Percentiles rank a stretch among this genome's conserved stretches.
Evolutionary conservation across 2,113 vertebrate species (phyloP).

Genomic region (Epinephelus fuscoguttatus): DNA sequence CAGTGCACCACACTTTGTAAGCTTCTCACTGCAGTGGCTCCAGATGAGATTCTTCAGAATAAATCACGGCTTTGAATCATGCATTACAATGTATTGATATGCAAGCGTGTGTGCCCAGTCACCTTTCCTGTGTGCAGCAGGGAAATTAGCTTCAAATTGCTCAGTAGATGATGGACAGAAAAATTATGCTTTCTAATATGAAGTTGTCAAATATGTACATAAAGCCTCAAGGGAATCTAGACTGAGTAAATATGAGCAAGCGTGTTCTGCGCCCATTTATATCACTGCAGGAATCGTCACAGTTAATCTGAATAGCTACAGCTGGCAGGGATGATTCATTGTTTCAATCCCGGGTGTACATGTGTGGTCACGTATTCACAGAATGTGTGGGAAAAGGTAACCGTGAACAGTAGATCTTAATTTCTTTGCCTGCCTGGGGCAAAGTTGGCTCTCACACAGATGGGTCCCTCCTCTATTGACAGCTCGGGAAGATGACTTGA

Average conservation of each 20-base stretch:
- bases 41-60: constrained; percentile 19
- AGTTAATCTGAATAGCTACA: constrained; percentile 42
- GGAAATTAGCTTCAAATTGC: constrained; percentile 58
- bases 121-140: constrained; percentile 16
- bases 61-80: constrained; percentile 16
- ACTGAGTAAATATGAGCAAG: constrained; percentile 23
- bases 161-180: constrained; percentile 43
- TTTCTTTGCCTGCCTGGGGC: constrained; percentile 67
- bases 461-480: constrained; percentile 62
- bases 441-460: constrained; percentile 54
- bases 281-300: constrained; percentile 40
- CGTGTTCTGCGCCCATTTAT: constrained; percentile 41
- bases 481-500: constrained; percentile 72
- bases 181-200: constrained; percentile 49
- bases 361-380: constrained; percentile 62
- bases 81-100: constrained; percentile 22
- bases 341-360: constrained; percentile 51
- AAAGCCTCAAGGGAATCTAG: constrained; percentile 26
- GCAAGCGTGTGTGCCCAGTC: constrained; percentile 11
- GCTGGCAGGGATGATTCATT: constrained; percentile 59
- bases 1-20: constrained; percentile 21
- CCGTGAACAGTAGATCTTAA: constrained; percentile 57
- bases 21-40: constrained; percentile 28
- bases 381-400: constrained; percentile 62
- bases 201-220: constrained; percentile 57